These are phyloP conservation scores for Melikaiella ostensackeni DNA, from an alignment of 2,888 invertebrate genomes.

Conservation along the genomic window DNA sequence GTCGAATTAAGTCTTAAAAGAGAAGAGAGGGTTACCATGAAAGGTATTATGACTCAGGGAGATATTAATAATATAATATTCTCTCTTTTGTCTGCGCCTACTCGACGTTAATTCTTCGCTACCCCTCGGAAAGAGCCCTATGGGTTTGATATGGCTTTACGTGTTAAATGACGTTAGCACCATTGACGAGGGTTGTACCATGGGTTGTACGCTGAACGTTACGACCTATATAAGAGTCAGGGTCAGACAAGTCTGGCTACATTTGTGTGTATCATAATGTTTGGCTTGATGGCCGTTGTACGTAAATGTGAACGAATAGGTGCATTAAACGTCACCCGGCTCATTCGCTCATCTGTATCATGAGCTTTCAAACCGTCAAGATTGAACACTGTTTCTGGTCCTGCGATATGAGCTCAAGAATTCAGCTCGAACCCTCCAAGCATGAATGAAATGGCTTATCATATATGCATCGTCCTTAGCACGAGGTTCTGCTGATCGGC, in stretches of 20 bases:
- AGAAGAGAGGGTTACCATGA: not conserved
- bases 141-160: conserved; percentile 8
- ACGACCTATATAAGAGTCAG: not conserved
- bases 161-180: conserved; percentile 12
- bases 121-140: not conserved
- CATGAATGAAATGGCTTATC: conserved; percentile 44
- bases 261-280: not conserved
- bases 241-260: not conserved
- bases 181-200: not conserved
- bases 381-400: not conserved
- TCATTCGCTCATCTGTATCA: not conserved
- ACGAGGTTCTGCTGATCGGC: not conserved
- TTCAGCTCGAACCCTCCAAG: too few relatives aligned
- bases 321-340: not conserved
- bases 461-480: conserved; percentile 10
- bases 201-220: not conserved
- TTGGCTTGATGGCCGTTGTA: not conserved
- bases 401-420: too few relatives aligned
- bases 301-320: not conserved
- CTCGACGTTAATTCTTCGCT: not conserved
- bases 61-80: not conserved
- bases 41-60: not conserved
- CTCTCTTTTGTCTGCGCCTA: not conserved
- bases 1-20: not conserved
- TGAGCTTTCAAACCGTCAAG: not conserved